Base-by-base conservation (phyloP, 2,797 vertebrate genomes). In the Mallotus villosus region DNA sequence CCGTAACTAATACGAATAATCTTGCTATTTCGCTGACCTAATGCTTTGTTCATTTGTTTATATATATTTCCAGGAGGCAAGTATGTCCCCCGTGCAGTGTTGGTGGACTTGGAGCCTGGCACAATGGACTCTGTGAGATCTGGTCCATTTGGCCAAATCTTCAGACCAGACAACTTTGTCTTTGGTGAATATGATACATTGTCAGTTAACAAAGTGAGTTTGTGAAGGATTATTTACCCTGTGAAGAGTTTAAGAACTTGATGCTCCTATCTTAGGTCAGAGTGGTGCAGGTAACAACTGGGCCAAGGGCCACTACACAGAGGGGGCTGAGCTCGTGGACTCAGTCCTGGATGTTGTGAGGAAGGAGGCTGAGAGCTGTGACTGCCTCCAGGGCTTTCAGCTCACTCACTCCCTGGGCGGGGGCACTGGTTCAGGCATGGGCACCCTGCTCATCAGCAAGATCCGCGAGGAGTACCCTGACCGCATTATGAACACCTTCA, bases 241-340 rank as follows among this genome's bases (percentile, higher is more conserved):
- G 19, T 4, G 51, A 19, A 53, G 19, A n/a, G 51, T 53, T n/a
- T 2, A 4, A 4, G 4, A 53, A 53, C 51, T 53, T 17, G 14
- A 17, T 14, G n/a, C n/a, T 34, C 16, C 32, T 68, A 34, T 22
- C 12, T 7, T 80, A 98, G 97, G 97, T 78, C 97, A 98, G 88
- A 98, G 96, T 0, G 97, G 97, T 29, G 97, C 96, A 0, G 96
- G 96, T 67, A 97, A 97, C 91, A 98, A 97, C 91, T 96, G 95
- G 95, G 95, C 95, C 65, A 98, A 98, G 85, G 97, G 97, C 25
- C 95, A 97, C 87, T 97, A 97, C 94, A 98, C 97, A 0, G 96
- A 98, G 77, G 97, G 97, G 0, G 96, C 97, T 0, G 96, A 98
- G 86, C 90, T 98, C 70, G 92, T 94, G 12, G 96, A 98, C 66